These are phyloP conservation scores for Heliothis subflexa DNA, from an alignment of 1,140 invertebrate genomes.

Conservation along the genomic window DNA sequence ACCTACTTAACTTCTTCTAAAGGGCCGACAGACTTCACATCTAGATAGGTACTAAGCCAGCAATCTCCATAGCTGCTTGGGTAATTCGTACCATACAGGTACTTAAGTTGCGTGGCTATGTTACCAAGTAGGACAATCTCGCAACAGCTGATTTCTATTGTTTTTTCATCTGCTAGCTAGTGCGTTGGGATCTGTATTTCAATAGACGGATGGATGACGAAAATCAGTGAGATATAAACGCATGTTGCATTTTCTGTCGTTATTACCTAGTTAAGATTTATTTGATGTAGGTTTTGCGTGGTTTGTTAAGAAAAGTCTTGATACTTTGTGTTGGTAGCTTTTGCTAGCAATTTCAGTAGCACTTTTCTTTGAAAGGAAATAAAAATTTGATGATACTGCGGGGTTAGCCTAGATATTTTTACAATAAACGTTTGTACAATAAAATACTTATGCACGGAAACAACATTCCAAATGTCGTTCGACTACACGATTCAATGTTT, in stretches of 20 bases:
- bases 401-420: too few species aligned
- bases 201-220: constrained; percentile 36
- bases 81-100: constrained; percentile 12
- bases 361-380: too few species aligned
- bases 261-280: background rate
- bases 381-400: too few species aligned
- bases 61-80: constrained; percentile 9
- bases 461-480: too few species aligned
- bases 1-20: too few species aligned
- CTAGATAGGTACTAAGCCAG: background rate
- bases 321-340: too few species aligned
- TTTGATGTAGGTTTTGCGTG: constrained; percentile 9
- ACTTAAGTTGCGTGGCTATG: background rate
- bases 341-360: too few species aligned
- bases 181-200: constrained; percentile 19
- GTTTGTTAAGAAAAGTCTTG: background rate
- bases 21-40: too few species aligned
- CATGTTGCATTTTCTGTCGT: constrained; percentile 9
- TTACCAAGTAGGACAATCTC: constrained; percentile 11
- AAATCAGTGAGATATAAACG: background rate
- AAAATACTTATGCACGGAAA: too few species aligned
- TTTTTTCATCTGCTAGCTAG: constrained; percentile 26
- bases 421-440: too few species aligned
- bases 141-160: constrained; percentile 44
- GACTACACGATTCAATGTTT: too few species aligned